Evolutionary conservation across 2,888 invertebrate species (phyloP).

Genomic region (Craniophora ligustri): DNA sequence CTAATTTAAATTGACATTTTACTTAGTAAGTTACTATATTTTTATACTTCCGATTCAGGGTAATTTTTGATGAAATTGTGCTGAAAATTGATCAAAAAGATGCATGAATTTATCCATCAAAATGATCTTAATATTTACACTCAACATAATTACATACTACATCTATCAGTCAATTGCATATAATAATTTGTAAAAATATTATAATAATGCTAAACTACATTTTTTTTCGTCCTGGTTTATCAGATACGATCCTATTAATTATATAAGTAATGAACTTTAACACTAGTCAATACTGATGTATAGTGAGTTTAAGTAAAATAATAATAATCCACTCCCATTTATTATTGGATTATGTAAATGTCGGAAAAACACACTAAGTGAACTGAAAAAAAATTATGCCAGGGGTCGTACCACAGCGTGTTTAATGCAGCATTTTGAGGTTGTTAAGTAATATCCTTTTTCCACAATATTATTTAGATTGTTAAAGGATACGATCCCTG

Average conservation of each 20-base stretch:
- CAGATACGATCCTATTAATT: slow-evolving; percentile 13
- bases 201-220: slow-evolving; percentile 45
- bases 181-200: slow-evolving; percentile 64
- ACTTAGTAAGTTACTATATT: too few species aligned
- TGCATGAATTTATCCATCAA: slow-evolving; percentile 54
- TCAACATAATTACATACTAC: slow-evolving; percentile 70
- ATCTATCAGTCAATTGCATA: slow-evolving; percentile 84
- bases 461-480: too few species aligned
- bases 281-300: slow-evolving; percentile 44
- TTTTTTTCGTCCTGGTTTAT: slow-evolving; percentile 26
- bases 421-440: too few species aligned
- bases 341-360: too few species aligned
- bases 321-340: too few species aligned
- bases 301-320: slow-evolving; percentile 12
- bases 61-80: slow-evolving; percentile 71
- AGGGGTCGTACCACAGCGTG: too few species aligned
- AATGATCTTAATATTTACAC: slow-evolving; percentile 65
- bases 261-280: slow-evolving; percentile 13
- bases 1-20: too few species aligned
- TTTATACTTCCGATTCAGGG: slow-evolving; percentile 79
- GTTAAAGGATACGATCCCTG: too few species aligned
- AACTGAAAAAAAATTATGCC: too few species aligned
- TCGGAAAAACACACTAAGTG: too few species aligned
- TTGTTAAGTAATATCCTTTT: too few species aligned
- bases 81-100: slow-evolving; percentile 66